Evolutionary conservation across 64 coral and sea anemone species (phyloP).

Genomic region (Pocillopora verrucosa): DNA sequence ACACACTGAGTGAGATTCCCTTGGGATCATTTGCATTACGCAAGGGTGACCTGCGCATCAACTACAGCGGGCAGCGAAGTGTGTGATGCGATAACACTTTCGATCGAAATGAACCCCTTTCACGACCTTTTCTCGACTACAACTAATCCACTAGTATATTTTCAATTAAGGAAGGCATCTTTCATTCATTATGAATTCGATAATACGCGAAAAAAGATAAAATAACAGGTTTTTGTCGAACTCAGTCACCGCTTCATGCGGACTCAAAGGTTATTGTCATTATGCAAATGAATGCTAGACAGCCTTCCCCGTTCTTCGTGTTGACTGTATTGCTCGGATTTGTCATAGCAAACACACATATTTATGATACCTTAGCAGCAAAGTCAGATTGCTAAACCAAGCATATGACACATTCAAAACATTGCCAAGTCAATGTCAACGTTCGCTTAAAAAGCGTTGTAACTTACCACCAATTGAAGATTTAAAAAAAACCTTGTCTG

Average conservation of each 20-base stretch:
- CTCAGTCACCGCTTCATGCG: background rate
- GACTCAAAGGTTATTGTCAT: background rate
- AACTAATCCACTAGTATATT: background rate
- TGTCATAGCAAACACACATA: background rate
- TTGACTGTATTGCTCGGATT: background rate
- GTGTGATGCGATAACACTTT: background rate
- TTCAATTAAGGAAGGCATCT: background rate
- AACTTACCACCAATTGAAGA: background rate
- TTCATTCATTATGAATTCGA: background rate
- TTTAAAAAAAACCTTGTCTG: background rate
- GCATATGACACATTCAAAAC: background rate
- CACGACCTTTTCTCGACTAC: background rate
- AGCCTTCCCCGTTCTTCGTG: background rate
- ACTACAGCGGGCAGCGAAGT: conserved; percentile 2
- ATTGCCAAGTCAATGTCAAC: background rate
- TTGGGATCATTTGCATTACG: conserved; percentile 14
- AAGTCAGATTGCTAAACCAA: background rate
- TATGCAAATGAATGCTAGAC: background rate
- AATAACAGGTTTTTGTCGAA: background rate
- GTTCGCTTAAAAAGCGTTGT: no score
- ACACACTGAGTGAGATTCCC: conserved; percentile 1
- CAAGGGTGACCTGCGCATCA: conserved; percentile 8
- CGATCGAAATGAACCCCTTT: background rate
- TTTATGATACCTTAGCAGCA: background rate
- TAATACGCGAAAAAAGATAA: background rate